A percentile compares a stretch with the other conserved stretches of the same genome.
Conservation (phyloP, 2,113 vertebrate genomes). For the Otus sunia region DNA sequence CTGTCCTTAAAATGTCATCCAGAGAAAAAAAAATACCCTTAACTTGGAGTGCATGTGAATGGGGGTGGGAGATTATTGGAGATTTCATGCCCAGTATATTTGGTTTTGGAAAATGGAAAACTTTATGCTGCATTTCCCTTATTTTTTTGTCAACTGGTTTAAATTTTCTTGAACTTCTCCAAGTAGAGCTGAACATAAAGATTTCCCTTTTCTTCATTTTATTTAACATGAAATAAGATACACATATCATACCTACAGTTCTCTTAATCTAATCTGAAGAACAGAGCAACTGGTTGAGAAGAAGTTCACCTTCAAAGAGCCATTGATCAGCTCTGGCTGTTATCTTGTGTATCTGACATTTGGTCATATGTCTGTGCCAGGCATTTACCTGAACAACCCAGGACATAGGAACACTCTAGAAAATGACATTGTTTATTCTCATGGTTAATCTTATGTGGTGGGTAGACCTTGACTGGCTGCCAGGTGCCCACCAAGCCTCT, state of each 20-base stretch:
- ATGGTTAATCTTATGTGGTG: neutral
- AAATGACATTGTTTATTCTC: neutral
- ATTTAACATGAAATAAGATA: neutral
- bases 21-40: neutral
- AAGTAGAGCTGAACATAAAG: neutral
- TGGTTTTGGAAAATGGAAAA: neutral
- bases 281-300: neutral
- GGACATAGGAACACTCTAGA: neutral
- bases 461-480: neutral
- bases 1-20: constrained; percentile 24
- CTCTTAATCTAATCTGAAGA: neutral
- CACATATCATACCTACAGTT: neutral
- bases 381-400: neutral
- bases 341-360: neutral
- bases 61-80: neutral
- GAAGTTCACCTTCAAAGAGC: neutral
- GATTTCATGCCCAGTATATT: neutral
- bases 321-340: neutral
- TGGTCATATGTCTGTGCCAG: neutral
- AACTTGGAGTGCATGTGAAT: neutral
- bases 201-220: neutral
- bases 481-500: neutral
- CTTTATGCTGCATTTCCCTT: neutral
- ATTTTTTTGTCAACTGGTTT: neutral
- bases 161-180: neutral